Evolutionary conservation across 2,888 invertebrate genomes (phyloP).

Genomic region (Xiphydria camelus): DNA sequence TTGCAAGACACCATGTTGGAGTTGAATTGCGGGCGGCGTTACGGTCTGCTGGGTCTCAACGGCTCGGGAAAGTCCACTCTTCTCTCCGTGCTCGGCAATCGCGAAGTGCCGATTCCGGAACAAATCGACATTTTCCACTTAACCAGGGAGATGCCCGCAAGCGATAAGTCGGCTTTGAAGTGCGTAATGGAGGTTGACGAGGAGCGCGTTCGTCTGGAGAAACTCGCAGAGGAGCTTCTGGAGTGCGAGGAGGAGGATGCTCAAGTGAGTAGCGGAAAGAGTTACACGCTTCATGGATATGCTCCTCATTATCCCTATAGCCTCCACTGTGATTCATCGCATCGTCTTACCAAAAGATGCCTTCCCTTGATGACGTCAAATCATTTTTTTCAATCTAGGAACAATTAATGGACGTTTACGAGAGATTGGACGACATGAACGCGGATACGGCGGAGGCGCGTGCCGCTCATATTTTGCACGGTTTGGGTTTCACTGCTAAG

Average conservation of each 20-base stretch:
- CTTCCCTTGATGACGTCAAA: too few relatives aligned
- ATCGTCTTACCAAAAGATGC: too few relatives aligned
- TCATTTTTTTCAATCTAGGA: too few relatives aligned
- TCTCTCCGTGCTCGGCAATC: constrained; percentile 85
- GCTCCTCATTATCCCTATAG: too few relatives aligned
- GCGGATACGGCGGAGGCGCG: constrained; percentile 94
- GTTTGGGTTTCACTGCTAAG: constrained; percentile 88
- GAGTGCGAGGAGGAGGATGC: constrained; percentile 82
- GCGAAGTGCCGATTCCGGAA: constrained; percentile 94
- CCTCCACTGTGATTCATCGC: too few relatives aligned
- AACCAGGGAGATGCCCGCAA: constrained; percentile 97
- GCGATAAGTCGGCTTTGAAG: constrained; percentile 91
- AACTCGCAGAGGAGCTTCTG: constrained; percentile 86
- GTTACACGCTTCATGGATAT: too few relatives aligned
- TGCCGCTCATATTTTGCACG: constrained; percentile 93
- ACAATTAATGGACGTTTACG: constrained; percentile 96
- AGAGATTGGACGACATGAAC: constrained; percentile 93
- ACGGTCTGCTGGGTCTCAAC: constrained; percentile 96
- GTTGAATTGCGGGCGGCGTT: constrained; percentile 95
- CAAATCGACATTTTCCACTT: constrained; percentile 98
- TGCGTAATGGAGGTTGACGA: constrained; percentile 99
- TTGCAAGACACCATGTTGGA: constrained; percentile 95
- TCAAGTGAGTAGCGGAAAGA: constrained; percentile 36
- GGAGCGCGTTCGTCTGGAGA: constrained; percentile 88
- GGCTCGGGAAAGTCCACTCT: constrained; percentile 98